Evolutionary conservation across 2,113 vertebrate genomes (phyloP).

Genomic region (Istiophorus platypterus): DNA sequence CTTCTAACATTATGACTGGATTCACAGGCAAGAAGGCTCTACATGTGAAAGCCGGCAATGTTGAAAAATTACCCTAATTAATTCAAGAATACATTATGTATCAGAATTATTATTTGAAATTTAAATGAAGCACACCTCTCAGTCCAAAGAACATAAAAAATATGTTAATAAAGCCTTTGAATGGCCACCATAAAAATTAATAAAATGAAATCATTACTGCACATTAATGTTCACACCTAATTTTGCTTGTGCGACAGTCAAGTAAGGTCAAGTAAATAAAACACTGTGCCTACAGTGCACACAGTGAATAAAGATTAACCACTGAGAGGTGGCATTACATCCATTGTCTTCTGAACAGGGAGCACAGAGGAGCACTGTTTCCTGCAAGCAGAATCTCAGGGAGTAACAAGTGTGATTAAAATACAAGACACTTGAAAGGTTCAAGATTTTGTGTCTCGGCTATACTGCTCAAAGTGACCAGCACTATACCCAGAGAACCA

Average conservation of each 20-base stretch:
- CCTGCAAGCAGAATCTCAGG: neutral
- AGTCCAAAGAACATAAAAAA: neutral
- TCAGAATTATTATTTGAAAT: slow-evolving; percentile 5
- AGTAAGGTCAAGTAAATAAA: slow-evolving; percentile 25
- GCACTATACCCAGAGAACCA: neutral
- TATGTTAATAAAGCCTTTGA: slow-evolving; percentile 18
- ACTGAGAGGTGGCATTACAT: slow-evolving; percentile 7
- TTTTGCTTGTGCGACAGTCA: neutral
- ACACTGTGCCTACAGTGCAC: neutral
- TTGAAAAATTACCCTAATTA: neutral
- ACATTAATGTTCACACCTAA: neutral
- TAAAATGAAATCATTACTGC: neutral
- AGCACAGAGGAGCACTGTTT: slow-evolving; percentile 18
- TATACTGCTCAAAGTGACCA: neutral
- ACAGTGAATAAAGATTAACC: slow-evolving; percentile 26
- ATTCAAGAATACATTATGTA: slow-evolving; percentile 7
- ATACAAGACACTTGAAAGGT: slow-evolving; percentile 10
- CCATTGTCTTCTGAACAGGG: neutral
- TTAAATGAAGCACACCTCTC: neutral
- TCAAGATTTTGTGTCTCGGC: neutral
- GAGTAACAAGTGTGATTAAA: slow-evolving; percentile 22
- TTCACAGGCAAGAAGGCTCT: neutral
- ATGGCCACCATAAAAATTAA: neutral
- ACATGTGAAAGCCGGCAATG: neutral
- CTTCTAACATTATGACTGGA: neutral